A percentile compares a stretch with the other conserved stretches of the same genome.
Conservation (phyloP, 1,140 invertebrate genomes). For the Geopemphigus sp. region DNA sequence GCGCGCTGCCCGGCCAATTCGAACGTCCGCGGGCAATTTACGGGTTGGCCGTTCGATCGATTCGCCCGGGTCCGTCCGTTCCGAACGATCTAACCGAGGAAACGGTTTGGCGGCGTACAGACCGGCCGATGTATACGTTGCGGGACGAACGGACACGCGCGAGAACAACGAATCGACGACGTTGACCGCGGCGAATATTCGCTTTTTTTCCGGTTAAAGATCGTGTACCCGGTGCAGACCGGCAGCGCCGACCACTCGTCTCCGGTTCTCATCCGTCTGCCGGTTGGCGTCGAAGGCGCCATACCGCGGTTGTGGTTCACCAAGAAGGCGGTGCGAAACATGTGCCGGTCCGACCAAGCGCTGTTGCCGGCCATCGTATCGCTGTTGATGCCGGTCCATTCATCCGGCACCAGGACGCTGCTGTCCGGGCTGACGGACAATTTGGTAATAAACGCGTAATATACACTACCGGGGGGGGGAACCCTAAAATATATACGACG, state of each 20-base stretch:
- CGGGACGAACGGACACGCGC: too few species aligned
- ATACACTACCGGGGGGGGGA: too few species aligned
- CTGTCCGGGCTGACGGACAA: conserved; percentile 22
- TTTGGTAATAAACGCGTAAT: neutral
- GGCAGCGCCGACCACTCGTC: conserved; percentile 57
- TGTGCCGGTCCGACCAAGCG: conserved; percentile 21
- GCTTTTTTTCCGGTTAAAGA: conserved; percentile 40
- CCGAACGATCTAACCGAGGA: too few species aligned
- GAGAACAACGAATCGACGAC: too few species aligned
- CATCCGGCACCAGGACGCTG: conserved; percentile 25
- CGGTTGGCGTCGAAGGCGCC: conserved; percentile 61
- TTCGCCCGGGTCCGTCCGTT: too few species aligned
- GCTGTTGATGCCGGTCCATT: conserved; percentile 31
- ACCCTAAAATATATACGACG: neutral
- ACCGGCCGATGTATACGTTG: too few species aligned
- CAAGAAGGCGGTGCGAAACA: conserved; percentile 53
- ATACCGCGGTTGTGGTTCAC: conserved; percentile 64
- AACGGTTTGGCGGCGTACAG: too few species aligned
- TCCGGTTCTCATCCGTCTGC: conserved; percentile 58
- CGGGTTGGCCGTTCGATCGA: too few species aligned
- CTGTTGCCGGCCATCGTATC: conserved; percentile 32
- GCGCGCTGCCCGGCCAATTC: too few species aligned
- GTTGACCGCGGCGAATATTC: too few species aligned
- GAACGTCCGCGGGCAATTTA: too few species aligned
- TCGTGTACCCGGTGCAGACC: conserved; percentile 55